phyloP scores from a whole-genome alignment of 2,113 vertebrate species.

The Corythoichthys haematopterus region DNA sequence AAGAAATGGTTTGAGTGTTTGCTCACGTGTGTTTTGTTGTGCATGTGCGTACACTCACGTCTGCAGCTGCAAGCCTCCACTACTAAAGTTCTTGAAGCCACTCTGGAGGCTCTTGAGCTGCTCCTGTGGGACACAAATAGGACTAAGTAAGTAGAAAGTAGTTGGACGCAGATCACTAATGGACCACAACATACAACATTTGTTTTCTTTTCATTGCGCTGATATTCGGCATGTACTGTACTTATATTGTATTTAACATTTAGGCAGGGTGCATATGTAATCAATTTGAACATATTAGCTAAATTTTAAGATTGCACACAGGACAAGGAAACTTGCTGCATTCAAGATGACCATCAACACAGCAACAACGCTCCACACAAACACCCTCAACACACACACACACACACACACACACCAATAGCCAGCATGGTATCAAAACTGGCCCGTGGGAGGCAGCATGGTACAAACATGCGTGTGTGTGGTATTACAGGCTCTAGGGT shows the following conservation, averaged over 20 bases:
- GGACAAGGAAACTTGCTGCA: not conserved
- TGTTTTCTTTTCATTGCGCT: slow-evolving; percentile 29
- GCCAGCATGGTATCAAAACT: not conserved
- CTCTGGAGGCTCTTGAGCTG: slow-evolving; percentile 82
- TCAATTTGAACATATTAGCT: not conserved
- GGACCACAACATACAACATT: not conserved
- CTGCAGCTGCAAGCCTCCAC: slow-evolving; percentile 79
- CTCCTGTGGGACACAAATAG: slow-evolving; percentile 68
- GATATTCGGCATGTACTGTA: slow-evolving; percentile 21
- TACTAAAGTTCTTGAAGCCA: slow-evolving; percentile 73
- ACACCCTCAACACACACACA: slow-evolving; percentile 23
- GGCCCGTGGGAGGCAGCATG: not conserved
- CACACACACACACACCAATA: not conserved
- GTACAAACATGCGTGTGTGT: too few relatives aligned
- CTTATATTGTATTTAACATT: slow-evolving; percentile 30
- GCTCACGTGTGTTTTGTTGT: slow-evolving; percentile 16
- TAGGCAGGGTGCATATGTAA: not conserved
- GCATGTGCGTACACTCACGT: slow-evolving; percentile 70
- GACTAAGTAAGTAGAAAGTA: slow-evolving; percentile 15
- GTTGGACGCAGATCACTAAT: slow-evolving; percentile 6
- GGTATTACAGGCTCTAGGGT: too few relatives aligned
- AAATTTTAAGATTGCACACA: not conserved
- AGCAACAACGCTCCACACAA: too few relatives aligned
- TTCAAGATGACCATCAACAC: not conserved
- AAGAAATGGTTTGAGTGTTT: not conserved